Evolutionary conservation across 1,140 invertebrate species (phyloP), one percentile per base, ranked within the genome.

Genomic region (Drosophila arizonae): DNA sequence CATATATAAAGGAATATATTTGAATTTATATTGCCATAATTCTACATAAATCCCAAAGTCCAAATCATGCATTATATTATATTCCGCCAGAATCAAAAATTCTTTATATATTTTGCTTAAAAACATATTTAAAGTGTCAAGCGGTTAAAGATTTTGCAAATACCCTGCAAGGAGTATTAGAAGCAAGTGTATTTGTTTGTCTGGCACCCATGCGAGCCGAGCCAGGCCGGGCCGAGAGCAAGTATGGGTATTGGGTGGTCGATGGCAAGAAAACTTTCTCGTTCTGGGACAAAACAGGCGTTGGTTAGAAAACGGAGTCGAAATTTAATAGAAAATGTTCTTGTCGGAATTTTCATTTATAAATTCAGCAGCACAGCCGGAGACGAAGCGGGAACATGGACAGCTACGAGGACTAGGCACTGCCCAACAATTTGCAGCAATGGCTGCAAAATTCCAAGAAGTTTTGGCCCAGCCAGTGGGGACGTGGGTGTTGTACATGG

Each of bases 321-420:
- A 68, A 88, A 87, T 87, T 84, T 87, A 89, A 87, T 87, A 87
- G 84, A 87, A 87, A 87, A 87, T 88, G 84, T 87, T 87, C 84
- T 87, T 87, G 84, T 88, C 82, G 85, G 84, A 87, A 88, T 87
- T 87, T 87, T 87, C 84, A 87, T 87, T 87, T 87, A 87, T 79
- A 87, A 88, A 87, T 87, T 88, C 72, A 57, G 21, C 60, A 70
- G 71, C 63, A 61, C 10, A 21, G 55, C 50, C 41, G 13, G 24
- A 26, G 21, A 36, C 30, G 9, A n/a, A 26, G 6, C 1, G 13
- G 51, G n/a, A 24, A 33, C 39, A 1, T 24, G 28, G 11, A 26
- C 6, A 33, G 15, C 21, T 24, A 36, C 36, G 51, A 55, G 81
- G 54, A 46, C 55, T 30, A 69, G 67, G 57, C 57, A 68, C 54